Base-by-base conservation (phyloP, 2,113 vertebrate genomes). In the Entelurus aequoreus region DNA sequence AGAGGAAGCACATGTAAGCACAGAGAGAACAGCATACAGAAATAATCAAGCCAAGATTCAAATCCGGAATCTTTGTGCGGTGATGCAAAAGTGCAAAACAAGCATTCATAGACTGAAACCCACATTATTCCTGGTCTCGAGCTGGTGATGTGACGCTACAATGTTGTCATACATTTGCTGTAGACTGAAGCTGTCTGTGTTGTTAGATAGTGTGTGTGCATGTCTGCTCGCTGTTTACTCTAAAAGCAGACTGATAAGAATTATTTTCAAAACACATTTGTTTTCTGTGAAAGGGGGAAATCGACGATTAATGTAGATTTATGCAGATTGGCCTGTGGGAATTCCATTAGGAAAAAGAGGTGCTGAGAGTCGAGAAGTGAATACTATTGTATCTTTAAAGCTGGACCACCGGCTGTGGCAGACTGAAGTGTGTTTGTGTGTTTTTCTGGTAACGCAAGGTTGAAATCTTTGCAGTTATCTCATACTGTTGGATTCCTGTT, bases 241-340 rank as follows among this genome's bases (percentile, higher is more conserved):
- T 71, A 61, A 71, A 65, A 68, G 60, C 65, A 7, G 8, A 62
- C 54, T 63, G 68, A 77, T 69, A 69, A 72, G 66, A 62, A 67
- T 65, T 14, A 47, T 59, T 63, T 75, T 72, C 71, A 57, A 75
- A 81, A 59, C 74, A 68, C 79, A 70, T 81, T 84, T 80, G 79
- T 78, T 80, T 78, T 84, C 68, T 60, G 63, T 19, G 56, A 61
- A 70, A 42, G 28, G 68, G 59, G 58, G 71, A 73, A 80, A 74
- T 76, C n/a, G 53, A 35, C 66, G 62, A 84, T 82, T 76, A 76
- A 80, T 82, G 79, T 71, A 84, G 79, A 84, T 84, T 82, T 82
- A 84, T 84, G 82, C 77, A 80, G 79, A 84, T 82, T 78, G 75
- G 75, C 77, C 76, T 63, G 71, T 77, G 74, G 68, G 63, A 80